These are phyloP conservation scores for Porites evermanni DNA, from an alignment of 92 coral and sea anemone genomes.

Conservation along the genomic window DNA sequence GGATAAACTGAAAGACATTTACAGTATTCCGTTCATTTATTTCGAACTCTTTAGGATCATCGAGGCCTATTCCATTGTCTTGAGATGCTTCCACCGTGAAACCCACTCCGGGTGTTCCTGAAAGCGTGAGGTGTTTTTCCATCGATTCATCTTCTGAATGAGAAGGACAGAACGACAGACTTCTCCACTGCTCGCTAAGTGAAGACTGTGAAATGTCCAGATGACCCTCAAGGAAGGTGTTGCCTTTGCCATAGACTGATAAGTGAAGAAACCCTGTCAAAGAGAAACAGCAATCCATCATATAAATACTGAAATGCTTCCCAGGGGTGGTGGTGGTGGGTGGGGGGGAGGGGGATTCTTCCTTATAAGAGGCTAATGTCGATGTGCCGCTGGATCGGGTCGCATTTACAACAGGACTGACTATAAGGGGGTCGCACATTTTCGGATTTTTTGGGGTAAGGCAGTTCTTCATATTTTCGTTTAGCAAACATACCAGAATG, in stretches of 20 bases:
- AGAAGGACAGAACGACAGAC: conserved; percentile 7
- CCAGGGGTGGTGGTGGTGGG: too few species aligned
- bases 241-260: not conserved
- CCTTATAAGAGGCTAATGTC: too few species aligned
- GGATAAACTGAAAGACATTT: conserved; percentile 36
- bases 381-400: too few species aligned
- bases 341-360: too few species aligned
- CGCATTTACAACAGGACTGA: too few species aligned
- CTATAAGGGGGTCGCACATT: too few species aligned
- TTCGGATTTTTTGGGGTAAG: too few species aligned
- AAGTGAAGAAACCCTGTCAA: conserved; percentile 12
- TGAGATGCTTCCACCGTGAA: conserved; percentile 42
- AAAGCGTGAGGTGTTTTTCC: conserved; percentile 36
- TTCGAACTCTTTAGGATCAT: not conserved
- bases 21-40: not conserved
- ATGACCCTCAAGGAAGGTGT: not conserved
- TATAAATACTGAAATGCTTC: not conserved
- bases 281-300: too few species aligned
- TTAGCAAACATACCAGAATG: too few species aligned
- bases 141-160: not conserved
- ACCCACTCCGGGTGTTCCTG: conserved; percentile 66
- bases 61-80: conserved; percentile 3
- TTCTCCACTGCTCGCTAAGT: not conserved
- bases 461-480: too few species aligned
- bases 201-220: conserved; percentile 11